Evolutionary conservation across 2,797 vertebrate species (phyloP).

Genomic region (Eleutherodactylus coqui): DNA sequence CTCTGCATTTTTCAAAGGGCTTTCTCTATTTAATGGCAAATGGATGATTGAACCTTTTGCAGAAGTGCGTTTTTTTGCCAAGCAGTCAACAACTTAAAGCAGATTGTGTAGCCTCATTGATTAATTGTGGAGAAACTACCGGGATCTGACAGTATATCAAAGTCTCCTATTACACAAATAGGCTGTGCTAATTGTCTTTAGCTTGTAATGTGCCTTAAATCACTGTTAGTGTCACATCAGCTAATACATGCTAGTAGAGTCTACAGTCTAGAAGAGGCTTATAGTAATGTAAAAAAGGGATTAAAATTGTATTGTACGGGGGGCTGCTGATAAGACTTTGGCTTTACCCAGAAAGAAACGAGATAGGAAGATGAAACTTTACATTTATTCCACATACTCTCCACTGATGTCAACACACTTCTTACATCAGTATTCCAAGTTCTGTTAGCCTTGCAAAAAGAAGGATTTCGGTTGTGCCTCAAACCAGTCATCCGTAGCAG

Average conservation of each 20-base stretch:
- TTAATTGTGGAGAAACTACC: conserved; percentile 16
- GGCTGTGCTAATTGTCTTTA: conserved; percentile 26
- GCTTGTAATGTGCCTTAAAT: conserved; percentile 41
- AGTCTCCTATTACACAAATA: not conserved
- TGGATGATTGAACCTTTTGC: conserved; percentile 42
- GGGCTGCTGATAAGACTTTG: no score
- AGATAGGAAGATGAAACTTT: no score
- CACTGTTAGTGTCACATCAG: conserved; percentile 26
- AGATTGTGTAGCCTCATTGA: not conserved
- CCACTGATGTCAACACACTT: no score
- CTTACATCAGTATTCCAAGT: no score
- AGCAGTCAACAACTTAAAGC: conserved; percentile 10
- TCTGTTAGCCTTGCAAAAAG: no score
- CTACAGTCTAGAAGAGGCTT: not conserved
- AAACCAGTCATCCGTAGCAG: no score
- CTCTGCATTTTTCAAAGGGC: not conserved
- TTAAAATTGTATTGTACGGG: not conserved
- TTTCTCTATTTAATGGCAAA: conserved; percentile 22
- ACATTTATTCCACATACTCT: no score
- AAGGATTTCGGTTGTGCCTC: no score
- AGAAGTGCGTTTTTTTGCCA: not conserved
- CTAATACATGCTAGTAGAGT: not conserved
- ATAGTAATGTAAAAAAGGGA: no score
- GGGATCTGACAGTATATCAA: conserved; percentile 18
- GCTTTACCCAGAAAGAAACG: no score